phyloP scores from a whole-genome alignment of 2,888 invertebrate genomes.

The Andrena chrysosceles region DNA sequence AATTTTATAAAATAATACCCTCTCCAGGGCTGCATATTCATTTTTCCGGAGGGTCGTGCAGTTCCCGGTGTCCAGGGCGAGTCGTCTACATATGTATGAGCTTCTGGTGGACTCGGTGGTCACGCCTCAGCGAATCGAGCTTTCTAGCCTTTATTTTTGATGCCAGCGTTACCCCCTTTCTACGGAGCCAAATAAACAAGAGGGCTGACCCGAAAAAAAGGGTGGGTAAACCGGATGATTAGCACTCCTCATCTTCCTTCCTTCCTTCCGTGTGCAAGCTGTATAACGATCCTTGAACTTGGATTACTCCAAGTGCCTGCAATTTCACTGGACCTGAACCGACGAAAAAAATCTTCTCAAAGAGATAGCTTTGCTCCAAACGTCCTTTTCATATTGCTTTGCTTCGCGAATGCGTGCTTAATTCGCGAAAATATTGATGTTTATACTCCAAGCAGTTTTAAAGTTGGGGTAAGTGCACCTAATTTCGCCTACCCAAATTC shows the following conservation, averaged over 20 bases:
- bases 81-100: slow-evolving; percentile 81
- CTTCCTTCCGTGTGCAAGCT: slow-evolving; percentile 49
- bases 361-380: too few species aligned
- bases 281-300: slow-evolving; percentile 60
- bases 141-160: slow-evolving; percentile 72
- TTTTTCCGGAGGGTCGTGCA: slow-evolving; percentile 77
- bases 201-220: slow-evolving; percentile 50
- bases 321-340: neutral
- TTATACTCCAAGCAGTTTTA: neutral
- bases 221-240: slow-evolving; percentile 66
- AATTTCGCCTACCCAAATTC: too few species aligned
- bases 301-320: slow-evolving; percentile 72
- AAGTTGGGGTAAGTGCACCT: too few species aligned
- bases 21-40: slow-evolving; percentile 78
- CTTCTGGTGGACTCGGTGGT: slow-evolving; percentile 74
- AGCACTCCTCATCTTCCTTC: slow-evolving; percentile 63
- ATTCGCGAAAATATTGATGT: neutral
- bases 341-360: neutral
- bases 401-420: neutral
- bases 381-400: too few species aligned
- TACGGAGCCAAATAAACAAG: slow-evolving; percentile 63
- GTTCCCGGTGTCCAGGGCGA: slow-evolving; percentile 57
- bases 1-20: slow-evolving; percentile 78
- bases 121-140: slow-evolving; percentile 77
- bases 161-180: slow-evolving; percentile 43